Evolutionary conservation across 2,888 invertebrate species (phyloP).

Genomic region (Zaprionus obscuricornis): DNA sequence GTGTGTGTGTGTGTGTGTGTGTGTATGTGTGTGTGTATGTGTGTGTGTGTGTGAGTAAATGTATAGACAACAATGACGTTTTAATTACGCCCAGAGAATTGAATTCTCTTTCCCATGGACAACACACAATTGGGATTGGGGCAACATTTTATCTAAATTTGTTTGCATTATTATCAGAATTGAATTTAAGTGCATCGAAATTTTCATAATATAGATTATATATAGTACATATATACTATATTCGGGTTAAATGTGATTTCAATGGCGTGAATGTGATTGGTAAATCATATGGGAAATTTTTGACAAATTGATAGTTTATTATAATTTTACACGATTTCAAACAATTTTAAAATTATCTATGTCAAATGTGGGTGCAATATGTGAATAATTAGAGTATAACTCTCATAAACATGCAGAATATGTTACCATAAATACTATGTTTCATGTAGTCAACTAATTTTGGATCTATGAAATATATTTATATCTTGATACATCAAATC

Average conservation of each 20-base stretch:
- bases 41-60: conserved; percentile 13
- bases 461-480: no score
- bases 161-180: conserved; percentile 42
- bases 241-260: conserved; percentile 9
- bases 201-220: conserved; percentile 1
- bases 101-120: conserved; percentile 17
- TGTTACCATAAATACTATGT: no score
- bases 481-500: no score
- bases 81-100: conserved; percentile 53
- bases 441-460: no score
- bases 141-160: conserved; percentile 33
- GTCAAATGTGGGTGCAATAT: no score
- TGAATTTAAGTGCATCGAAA: conserved; percentile 29
- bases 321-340: no score
- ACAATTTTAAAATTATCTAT: no score
- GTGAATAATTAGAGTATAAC: no score
- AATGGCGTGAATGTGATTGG: conserved; percentile 1
- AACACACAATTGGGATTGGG: no score
- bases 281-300: conserved; percentile 3
- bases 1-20: conserved; percentile 1
- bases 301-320: background rate
- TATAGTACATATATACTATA: background rate
- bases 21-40: conserved; percentile 1
- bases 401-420: no score
- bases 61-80: conserved; percentile 45